A percentile compares a stretch with the other conserved stretches of the same genome.
Evolutionary conservation across 2,113 vertebrate species (phyloP).

Genomic region (Gobius niger): DNA sequence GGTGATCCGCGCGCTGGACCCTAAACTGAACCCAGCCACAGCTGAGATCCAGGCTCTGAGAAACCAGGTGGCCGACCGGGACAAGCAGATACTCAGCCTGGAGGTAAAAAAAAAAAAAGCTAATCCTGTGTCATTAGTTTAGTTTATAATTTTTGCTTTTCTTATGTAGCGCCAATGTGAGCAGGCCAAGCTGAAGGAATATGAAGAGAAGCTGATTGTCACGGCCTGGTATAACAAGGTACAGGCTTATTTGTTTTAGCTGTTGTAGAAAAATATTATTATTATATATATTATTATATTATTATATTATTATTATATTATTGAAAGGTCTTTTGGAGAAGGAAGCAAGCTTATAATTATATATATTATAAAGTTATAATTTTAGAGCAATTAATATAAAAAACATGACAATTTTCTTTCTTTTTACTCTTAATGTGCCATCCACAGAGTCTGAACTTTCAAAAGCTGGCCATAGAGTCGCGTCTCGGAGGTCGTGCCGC

Average conservation of each 20-base stretch:
- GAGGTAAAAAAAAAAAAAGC: constrained; percentile 77
- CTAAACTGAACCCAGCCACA: constrained; percentile 93
- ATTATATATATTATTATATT: too few relatives aligned
- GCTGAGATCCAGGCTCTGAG: constrained; percentile 92
- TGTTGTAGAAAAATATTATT: too few relatives aligned
- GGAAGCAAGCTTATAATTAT: too few relatives aligned
- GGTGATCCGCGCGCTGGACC: constrained; percentile 96
- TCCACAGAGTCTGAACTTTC: constrained; percentile 87
- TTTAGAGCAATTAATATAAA: too few relatives aligned
- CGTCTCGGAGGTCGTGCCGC: constrained; percentile 79
- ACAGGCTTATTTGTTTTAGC: background rate
- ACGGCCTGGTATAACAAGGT: constrained; percentile 99
- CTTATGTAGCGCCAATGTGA: constrained; percentile 85
- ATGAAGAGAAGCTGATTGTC: constrained; percentile 95
- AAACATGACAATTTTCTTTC: too few relatives aligned
- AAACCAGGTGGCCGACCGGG: constrained; percentile 87
- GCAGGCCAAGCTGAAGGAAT: constrained; percentile 88
- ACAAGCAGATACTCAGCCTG: constrained; percentile 85
- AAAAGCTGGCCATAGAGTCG: constrained; percentile 91
- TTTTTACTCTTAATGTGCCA: background rate
- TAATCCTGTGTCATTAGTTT: background rate
- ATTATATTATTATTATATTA: too few relatives aligned
- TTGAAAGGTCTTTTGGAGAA: too few relatives aligned
- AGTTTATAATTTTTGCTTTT: background rate
- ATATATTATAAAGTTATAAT: too few relatives aligned